Percentiles rank a stretch among this genome's conserved stretches.
Conservation (phyloP, 2,113 vertebrate species). For the Eidolon helvum region DNA sequence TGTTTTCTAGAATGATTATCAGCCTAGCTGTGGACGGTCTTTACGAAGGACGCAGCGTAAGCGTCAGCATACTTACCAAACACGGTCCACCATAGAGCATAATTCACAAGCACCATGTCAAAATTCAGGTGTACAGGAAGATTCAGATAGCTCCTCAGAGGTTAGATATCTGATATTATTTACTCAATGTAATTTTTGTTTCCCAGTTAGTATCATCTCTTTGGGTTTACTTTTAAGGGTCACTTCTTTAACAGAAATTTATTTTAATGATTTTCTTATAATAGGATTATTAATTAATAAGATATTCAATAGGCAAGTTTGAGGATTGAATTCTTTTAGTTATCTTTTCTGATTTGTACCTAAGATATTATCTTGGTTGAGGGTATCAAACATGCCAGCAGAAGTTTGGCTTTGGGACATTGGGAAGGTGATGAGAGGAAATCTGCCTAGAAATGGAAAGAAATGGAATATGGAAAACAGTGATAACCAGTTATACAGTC, state of each 20-base stretch:
- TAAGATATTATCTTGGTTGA: background rate
- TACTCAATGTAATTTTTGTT: background rate
- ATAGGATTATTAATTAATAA: slow-evolving; percentile 20
- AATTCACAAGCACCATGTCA: slow-evolving; percentile 81
- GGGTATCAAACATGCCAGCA: background rate
- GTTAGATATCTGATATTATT: slow-evolving; percentile 74
- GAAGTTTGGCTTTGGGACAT: slow-evolving; percentile 7
- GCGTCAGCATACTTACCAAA: slow-evolving; percentile 94
- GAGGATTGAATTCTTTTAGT: background rate
- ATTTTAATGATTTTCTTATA: background rate
- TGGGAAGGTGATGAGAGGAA: background rate
- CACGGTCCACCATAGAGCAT: slow-evolving; percentile 92
- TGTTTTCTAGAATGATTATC: slow-evolving; percentile 84
- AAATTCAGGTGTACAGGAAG: slow-evolving; percentile 80
- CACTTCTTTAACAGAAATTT: slow-evolving; percentile 4
- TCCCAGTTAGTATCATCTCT: background rate
- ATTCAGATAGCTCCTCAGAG: slow-evolving; percentile 91
- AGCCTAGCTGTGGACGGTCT: slow-evolving; percentile 84
- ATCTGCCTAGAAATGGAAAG: background rate
- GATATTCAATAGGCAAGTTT: background rate
- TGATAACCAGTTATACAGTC: background rate
- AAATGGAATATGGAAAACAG: background rate
- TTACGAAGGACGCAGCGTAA: slow-evolving; percentile 90
- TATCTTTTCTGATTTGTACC: slow-evolving; percentile 17
- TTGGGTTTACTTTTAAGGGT: background rate